A percentile compares a stretch with the other conserved stretches of the same genome.
phyloP scores from a whole-genome alignment of 1,140 invertebrate genomes.

The Proctacanthus coquilletti region DNA sequence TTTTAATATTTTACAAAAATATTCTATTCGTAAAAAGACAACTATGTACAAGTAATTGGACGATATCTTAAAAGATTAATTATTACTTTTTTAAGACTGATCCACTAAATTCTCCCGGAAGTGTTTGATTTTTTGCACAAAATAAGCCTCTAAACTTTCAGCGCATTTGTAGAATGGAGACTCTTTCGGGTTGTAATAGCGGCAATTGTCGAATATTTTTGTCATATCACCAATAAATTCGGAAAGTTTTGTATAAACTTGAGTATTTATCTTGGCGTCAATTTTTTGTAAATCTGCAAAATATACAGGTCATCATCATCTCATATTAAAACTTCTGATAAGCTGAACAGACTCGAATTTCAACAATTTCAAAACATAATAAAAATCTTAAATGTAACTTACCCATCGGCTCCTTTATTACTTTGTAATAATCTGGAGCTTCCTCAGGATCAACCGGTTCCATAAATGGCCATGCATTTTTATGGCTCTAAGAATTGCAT shows the following conservation, averaged over 20 bases:
- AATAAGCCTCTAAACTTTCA: slow-evolving; percentile 85
- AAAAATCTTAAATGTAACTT: slow-evolving; percentile 31
- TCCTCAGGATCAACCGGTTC: slow-evolving; percentile 89
- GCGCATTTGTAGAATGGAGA: slow-evolving; percentile 92
- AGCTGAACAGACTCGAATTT: neutral
- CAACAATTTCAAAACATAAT: too few relatives aligned
- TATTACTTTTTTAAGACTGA: neutral
- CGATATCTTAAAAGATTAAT: too few relatives aligned
- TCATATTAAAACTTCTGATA: neutral
- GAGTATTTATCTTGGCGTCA: slow-evolving; percentile 71
- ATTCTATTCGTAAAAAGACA: too few relatives aligned
- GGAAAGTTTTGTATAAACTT: slow-evolving; percentile 70
- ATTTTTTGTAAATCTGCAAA: slow-evolving; percentile 84
- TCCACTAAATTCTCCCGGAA: slow-evolving; percentile 50
- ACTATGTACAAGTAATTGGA: too few relatives aligned
- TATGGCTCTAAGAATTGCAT: slow-evolving; percentile 57
- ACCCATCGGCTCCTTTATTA: slow-evolving; percentile 98
- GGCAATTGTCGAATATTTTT: slow-evolving; percentile 96
- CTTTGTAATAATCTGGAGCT: slow-evolving; percentile 93
- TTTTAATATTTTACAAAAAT: too few relatives aligned
- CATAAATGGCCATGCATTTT: slow-evolving; percentile 94
- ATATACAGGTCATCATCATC: slow-evolving; percentile 11
- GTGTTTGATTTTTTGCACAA: slow-evolving; percentile 80
- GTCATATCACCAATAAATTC: slow-evolving; percentile 96
- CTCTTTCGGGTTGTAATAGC: slow-evolving; percentile 90